A percentile compares a stretch with the other conserved stretches of the same genome.
These are phyloP conservation scores for Micromussa lordhowensis DNA, from an alignment of 92 coral and sea anemone species.

Conservation along the genomic window DNA sequence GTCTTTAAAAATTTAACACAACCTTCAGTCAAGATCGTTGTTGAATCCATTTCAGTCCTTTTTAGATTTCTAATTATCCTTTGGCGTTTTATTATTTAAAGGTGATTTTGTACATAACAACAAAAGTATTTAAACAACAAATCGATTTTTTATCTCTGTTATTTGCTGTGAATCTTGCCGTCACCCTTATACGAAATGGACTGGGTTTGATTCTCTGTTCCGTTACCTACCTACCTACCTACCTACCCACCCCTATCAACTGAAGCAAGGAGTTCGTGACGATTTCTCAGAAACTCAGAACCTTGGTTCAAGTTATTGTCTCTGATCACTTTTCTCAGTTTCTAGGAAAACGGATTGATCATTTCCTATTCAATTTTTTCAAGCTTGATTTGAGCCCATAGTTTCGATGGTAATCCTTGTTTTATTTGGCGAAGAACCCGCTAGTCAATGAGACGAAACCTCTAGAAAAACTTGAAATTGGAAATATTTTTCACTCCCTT, in stretches of 20 bases:
- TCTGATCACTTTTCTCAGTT: not conserved
- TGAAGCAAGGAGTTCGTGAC: not conserved
- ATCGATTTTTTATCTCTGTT: too few species aligned
- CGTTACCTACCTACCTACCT: too few species aligned
- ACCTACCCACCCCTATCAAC: not conserved
- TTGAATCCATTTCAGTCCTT: too few species aligned
- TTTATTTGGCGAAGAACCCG: not conserved
- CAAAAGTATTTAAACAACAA: too few species aligned
- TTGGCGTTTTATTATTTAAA: too few species aligned
- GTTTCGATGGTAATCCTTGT: not conserved
- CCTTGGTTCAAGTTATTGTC: not conserved
- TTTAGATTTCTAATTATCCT: too few species aligned
- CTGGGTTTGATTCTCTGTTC: not conserved
- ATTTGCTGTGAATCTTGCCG: too few species aligned
- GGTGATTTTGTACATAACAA: too few species aligned
- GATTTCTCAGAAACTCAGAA: constrained; percentile 20
- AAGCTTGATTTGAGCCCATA: not conserved
- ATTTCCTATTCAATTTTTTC: not conserved
- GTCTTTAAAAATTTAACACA: too few species aligned
- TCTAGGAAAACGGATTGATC: constrained; percentile 13
- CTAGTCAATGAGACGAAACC: not conserved
- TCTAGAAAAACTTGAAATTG: not conserved
- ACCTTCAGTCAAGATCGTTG: too few species aligned
- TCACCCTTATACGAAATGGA: not conserved
- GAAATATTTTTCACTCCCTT: not conserved